Conservation (phyloP, 2,888 invertebrate genomes). For the Gandaritis pyraliata region DNA sequence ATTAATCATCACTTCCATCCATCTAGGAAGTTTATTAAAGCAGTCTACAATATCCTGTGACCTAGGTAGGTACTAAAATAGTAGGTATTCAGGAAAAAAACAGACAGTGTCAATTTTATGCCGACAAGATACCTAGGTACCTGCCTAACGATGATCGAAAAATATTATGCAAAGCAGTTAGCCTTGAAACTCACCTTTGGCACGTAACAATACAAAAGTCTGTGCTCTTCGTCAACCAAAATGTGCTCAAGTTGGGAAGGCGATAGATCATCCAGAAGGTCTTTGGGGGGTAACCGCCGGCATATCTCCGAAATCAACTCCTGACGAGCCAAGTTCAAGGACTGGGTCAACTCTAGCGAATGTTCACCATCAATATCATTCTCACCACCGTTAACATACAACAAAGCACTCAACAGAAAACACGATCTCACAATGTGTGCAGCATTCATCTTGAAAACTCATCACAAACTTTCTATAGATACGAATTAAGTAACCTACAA, state of each 20-base stretch:
- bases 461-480: constrained; percentile 73
- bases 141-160: constrained; percentile 3
- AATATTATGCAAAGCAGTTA: constrained; percentile 30
- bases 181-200: constrained; percentile 89
- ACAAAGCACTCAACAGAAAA: constrained; percentile 60
- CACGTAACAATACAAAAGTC: constrained; percentile 95
- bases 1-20: background rate
- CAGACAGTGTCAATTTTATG: background rate
- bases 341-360: constrained; percentile 85
- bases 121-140: constrained; percentile 21
- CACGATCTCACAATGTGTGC: constrained; percentile 51
- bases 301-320: constrained; percentile 86
- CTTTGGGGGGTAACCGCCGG: constrained; percentile 74
- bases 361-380: constrained; percentile 65
- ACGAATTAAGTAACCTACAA: constrained; percentile 51
- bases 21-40: background rate
- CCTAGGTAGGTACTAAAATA: background rate
- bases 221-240: constrained; percentile 92
- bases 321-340: constrained; percentile 86
- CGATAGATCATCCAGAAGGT: constrained; percentile 74
- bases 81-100: constrained; percentile 3
- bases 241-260: constrained; percentile 89
- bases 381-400: constrained; percentile 61
- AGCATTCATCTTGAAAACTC: constrained; percentile 64
- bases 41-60: background rate